Conservation (phyloP, 2,888 invertebrate genomes). For the Barypeithes pellucidus region DNA sequence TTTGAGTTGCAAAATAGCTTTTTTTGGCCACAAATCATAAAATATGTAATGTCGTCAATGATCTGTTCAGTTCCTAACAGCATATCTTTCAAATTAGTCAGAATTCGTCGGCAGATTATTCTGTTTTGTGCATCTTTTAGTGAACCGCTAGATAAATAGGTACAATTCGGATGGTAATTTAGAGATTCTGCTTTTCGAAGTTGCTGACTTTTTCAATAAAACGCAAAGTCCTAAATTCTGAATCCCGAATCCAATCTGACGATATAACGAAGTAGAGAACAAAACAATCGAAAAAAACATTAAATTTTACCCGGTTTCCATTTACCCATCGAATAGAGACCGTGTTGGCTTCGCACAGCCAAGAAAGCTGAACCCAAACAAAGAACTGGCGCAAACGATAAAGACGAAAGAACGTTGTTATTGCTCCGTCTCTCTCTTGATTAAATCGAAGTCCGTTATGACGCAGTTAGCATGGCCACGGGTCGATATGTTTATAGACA, state of each 20-base stretch:
- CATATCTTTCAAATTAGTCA: too few relatives aligned
- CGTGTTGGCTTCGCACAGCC: conserved; percentile 31
- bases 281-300: conserved; percentile 13
- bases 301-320: conserved; percentile 6
- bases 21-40: too few relatives aligned
- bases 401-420: conserved; percentile 60
- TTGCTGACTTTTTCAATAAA: background rate
- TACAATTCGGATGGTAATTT: background rate
- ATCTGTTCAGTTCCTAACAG: too few relatives aligned
- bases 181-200: background rate
- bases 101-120: too few relatives aligned
- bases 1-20: too few relatives aligned
- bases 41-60: too few relatives aligned
- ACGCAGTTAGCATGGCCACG: conserved; percentile 55
- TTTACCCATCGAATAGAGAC: conserved; percentile 13
- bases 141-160: too few relatives aligned
- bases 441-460: conserved; percentile 57
- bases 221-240: background rate
- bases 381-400: conserved; percentile 57
- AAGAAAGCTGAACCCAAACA: conserved; percentile 54
- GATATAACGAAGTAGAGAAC: conserved; percentile 3
- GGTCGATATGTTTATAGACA: conserved; percentile 66
- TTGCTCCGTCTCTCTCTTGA: conserved; percentile 60
- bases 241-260: background rate
- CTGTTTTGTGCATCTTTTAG: too few relatives aligned